phyloP scores from a whole-genome alignment of 1,140 invertebrate genomes.

The Bathynomus jamesi region DNA sequence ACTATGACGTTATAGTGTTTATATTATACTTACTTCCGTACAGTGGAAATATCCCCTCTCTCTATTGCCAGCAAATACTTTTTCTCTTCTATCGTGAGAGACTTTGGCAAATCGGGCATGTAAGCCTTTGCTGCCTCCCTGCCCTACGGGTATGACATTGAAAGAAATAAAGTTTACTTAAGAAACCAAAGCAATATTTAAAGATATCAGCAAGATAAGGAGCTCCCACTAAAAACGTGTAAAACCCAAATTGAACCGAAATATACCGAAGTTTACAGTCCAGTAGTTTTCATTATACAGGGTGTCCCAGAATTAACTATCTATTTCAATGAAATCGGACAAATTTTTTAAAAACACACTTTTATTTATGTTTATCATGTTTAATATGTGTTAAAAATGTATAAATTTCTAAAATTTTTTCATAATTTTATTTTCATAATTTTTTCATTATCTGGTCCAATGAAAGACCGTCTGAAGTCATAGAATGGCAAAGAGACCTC shows the following conservation, averaged over 20 bases:
- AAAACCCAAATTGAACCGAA: not conserved
- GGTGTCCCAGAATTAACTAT: not conserved
- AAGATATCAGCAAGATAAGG: not conserved
- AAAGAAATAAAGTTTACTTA: not conserved
- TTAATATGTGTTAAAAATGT: too few relatives aligned
- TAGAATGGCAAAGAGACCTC: too few relatives aligned
- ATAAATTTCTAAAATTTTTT: too few relatives aligned
- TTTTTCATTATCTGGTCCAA: too few relatives aligned
- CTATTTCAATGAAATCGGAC: not conserved
- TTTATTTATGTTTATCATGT: too few relatives aligned
- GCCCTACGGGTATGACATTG: slow-evolving; percentile 11
- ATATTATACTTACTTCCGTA: slow-evolving; percentile 56
- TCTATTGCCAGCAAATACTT: slow-evolving; percentile 52
- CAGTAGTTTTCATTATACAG: not conserved
- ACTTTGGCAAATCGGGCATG: slow-evolving; percentile 41
- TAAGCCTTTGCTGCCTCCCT: not conserved
- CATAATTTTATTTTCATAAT: too few relatives aligned
- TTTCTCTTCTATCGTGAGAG: slow-evolving; percentile 63
- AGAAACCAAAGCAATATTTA: not conserved
- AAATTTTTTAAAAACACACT: too few relatives aligned
- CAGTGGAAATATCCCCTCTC: slow-evolving; percentile 49
- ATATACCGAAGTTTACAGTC: not conserved
- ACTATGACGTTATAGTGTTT: too few relatives aligned
- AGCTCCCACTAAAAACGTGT: not conserved
- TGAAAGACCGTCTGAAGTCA: too few relatives aligned